A percentile compares a stretch with the other conserved stretches of the same genome.
These are phyloP conservation scores for Clanis bilineata DNA, from an alignment of 2,888 invertebrate species.

Conservation along the genomic window DNA sequence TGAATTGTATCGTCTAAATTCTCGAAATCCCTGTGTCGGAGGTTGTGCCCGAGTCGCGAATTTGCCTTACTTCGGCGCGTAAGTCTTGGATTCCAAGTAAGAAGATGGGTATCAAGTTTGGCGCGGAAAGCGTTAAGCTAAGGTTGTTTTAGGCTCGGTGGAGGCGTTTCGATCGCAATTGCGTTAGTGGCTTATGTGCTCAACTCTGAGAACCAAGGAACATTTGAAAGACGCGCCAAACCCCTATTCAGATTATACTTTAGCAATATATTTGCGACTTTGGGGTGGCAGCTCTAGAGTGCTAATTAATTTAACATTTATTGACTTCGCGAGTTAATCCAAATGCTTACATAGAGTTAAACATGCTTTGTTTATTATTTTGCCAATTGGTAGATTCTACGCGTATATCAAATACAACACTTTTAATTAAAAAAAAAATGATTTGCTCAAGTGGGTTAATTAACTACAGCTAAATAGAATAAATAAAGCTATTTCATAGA, in stretches of 20 bases:
- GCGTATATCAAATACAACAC: no score
- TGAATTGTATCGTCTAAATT: conserved; percentile 50
- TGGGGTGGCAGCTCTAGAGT: conserved; percentile 18
- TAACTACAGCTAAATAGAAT: no score
- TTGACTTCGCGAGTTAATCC: background rate
- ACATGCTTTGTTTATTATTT: background rate
- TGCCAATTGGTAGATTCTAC: no score
- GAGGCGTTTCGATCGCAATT: conserved; percentile 71
- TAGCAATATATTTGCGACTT: conserved; percentile 46
- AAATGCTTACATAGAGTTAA: background rate
- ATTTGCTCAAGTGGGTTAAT: no score
- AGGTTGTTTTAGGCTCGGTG: conserved; percentile 66
- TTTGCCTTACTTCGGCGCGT: conserved; percentile 75
- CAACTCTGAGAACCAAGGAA: conserved; percentile 48
- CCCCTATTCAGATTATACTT: conserved; percentile 66
- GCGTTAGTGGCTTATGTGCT: conserved; percentile 68
- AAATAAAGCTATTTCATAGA: no score
- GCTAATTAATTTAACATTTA: background rate
- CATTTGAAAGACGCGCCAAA: conserved; percentile 70
- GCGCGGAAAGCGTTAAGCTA: conserved; percentile 72
- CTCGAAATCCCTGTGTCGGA: conserved; percentile 41
- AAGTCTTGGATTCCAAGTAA: conserved; percentile 74
- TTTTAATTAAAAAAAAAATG: no score
- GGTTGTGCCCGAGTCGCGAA: conserved; percentile 56
- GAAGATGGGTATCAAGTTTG: conserved; percentile 70